Evolutionary conservation across 2,113 vertebrate species (phyloP).

Genomic region (Platysteira castanea): DNA sequence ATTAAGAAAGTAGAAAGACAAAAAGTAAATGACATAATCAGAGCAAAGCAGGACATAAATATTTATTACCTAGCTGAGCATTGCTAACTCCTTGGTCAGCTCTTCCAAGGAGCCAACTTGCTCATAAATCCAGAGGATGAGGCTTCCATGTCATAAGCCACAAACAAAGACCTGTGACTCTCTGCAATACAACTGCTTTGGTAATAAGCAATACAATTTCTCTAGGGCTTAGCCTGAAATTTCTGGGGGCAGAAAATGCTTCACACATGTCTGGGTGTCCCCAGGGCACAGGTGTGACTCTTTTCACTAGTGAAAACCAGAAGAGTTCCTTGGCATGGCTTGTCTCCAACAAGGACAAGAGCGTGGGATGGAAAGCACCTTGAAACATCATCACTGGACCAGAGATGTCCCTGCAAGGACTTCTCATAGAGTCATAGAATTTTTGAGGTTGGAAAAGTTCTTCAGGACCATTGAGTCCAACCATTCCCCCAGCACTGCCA

Average conservation of each 20-base stretch:
- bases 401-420: background rate
- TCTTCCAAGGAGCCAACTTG: background rate
- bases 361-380: background rate
- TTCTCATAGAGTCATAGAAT: background rate
- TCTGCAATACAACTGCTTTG: background rate
- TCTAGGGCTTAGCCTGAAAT: background rate
- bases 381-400: background rate
- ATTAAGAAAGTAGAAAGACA: background rate
- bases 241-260: background rate
- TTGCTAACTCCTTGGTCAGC: background rate
- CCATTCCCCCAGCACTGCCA: background rate
- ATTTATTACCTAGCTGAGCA: background rate
- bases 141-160: background rate
- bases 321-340: background rate
- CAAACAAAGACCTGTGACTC: background rate
- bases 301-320: background rate
- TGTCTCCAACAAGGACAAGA: background rate
- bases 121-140: background rate
- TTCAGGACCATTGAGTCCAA: background rate
- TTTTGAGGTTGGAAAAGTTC: background rate
- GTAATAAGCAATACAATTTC: background rate
- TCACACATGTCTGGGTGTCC: background rate
- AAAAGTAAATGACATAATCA: background rate
- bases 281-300: background rate
- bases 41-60: background rate